Conservation (phyloP, 2,113 vertebrate species). For the Prolemur simus region DNA sequence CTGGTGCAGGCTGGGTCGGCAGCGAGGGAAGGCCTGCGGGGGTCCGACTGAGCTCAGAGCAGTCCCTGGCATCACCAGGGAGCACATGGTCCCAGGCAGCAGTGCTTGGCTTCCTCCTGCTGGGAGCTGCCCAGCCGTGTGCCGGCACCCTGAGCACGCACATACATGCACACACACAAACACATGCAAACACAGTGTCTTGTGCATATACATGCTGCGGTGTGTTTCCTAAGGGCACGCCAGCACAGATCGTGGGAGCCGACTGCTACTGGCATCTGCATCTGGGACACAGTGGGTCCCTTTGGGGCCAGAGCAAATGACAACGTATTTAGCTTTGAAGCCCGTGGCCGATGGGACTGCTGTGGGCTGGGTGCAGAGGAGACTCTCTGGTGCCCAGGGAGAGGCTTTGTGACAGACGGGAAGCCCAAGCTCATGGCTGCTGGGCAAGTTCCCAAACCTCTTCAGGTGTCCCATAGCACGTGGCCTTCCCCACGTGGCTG, state of each 20-base stretch:
- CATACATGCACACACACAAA: not conserved
- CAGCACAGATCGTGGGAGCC: slow-evolving; percentile 53
- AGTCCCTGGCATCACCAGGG: not conserved
- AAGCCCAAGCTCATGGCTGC: too few species aligned
- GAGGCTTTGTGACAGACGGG: not conserved
- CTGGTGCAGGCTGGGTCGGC: fast-evolving
- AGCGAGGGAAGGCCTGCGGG: not conserved
- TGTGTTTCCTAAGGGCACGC: slow-evolving; percentile 69
- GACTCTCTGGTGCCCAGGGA: not conserved
- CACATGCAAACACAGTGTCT: too few species aligned
- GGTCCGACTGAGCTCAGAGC: not conserved
- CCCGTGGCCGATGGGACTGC: too few species aligned
- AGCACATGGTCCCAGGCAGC: fast-evolving
- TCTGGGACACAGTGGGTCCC: slow-evolving; percentile 16
- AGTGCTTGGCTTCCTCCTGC: not conserved
- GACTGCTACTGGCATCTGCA: slow-evolving; percentile 66
- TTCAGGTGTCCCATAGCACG: not conserved
- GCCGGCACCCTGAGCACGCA: fast-evolving
- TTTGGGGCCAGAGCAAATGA: not conserved
- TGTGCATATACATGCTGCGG: not conserved
- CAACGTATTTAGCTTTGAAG: not conserved
- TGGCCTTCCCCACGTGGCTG: not conserved
- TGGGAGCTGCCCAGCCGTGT: not conserved
- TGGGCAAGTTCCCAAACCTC: not conserved
- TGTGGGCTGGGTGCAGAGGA: not conserved